These are phyloP conservation scores for Darevskia nairensis DNA, from an alignment of 2,797 vertebrate species.

Conservation along the genomic window DNA sequence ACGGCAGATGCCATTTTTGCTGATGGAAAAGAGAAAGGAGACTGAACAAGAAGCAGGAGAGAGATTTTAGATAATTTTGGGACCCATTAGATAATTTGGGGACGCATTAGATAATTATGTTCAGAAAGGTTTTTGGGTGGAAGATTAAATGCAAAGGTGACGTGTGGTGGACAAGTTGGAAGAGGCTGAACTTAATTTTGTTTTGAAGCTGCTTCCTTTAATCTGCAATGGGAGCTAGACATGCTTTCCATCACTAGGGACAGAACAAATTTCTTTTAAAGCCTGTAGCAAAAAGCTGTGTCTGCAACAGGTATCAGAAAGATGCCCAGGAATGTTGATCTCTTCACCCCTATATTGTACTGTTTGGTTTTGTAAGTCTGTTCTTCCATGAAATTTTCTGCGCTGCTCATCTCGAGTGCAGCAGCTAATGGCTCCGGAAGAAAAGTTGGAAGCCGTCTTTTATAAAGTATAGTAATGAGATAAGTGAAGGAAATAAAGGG, in stretches of 20 bases:
- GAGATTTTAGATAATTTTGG: slow-evolving; percentile 8
- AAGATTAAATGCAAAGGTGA: slow-evolving; percentile 30
- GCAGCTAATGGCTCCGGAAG: slow-evolving; percentile 18
- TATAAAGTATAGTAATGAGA: slow-evolving; percentile 28
- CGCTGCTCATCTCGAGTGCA: background rate
- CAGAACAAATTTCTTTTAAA: slow-evolving; percentile 29
- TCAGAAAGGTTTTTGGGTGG: background rate
- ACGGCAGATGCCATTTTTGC: background rate
- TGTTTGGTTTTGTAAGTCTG: slow-evolving; percentile 24
- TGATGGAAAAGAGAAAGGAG: background rate
- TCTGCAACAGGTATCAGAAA: background rate
- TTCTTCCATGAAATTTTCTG: background rate
- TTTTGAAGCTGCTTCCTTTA: slow-evolving; percentile 1
- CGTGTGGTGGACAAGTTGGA: background rate
- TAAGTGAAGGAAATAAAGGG: slow-evolving; percentile 28
- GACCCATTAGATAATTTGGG: slow-evolving; percentile 12
- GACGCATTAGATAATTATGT: background rate
- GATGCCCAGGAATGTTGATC: background rate
- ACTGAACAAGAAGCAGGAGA: background rate
- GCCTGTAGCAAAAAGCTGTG: slow-evolving; percentile 37
- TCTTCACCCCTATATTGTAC: background rate
- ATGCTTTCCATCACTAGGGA: slow-evolving; percentile 23
- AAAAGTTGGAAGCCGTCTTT: slow-evolving; percentile 35
- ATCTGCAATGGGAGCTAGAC: slow-evolving; percentile 23
- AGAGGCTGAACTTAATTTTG: slow-evolving; percentile 32